Percentiles rank a stretch among this genome's conserved stretches.
Evolutionary conservation across 2,797 vertebrate species (phyloP).

Genomic region (Alosa sapidissima): DNA sequence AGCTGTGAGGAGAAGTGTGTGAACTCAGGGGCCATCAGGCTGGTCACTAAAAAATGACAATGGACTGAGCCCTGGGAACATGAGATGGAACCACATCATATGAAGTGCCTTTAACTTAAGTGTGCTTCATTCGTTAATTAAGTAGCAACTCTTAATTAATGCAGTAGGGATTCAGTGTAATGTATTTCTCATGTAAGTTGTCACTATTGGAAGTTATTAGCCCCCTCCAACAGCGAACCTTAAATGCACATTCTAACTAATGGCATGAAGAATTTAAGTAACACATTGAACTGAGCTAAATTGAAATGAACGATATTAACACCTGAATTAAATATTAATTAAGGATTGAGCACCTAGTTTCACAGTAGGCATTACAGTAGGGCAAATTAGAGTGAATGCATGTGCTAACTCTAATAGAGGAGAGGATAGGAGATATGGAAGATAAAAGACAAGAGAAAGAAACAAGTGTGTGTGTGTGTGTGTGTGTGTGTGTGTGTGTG

Average conservation of each 20-base stretch:
- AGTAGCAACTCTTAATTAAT: not conserved
- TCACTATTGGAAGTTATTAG: not conserved
- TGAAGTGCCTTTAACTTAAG: not conserved
- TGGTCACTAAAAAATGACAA: not conserved
- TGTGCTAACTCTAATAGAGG: not conserved
- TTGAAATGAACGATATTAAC: constrained; percentile 1
- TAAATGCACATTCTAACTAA: not conserved
- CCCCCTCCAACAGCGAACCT: not conserved
- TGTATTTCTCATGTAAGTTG: not conserved
- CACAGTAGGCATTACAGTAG: not conserved
- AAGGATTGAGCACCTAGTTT: not conserved
- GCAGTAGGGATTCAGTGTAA: not conserved
- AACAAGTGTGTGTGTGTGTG: not conserved
- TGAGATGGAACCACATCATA: not conserved
- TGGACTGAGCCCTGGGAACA: not conserved
- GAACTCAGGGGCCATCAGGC: not conserved
- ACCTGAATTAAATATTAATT: not conserved
- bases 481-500: not conserved
- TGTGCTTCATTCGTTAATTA: not conserved
- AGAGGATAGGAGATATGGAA: too few species aligned
- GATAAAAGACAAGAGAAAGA: not conserved
- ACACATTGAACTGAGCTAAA: not conserved
- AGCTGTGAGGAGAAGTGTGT: not conserved
- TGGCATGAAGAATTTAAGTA: not conserved
- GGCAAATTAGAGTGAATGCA: not conserved